Conservation (phyloP, 2,888 invertebrate genomes). For the Halocaridina rubra region DNA sequence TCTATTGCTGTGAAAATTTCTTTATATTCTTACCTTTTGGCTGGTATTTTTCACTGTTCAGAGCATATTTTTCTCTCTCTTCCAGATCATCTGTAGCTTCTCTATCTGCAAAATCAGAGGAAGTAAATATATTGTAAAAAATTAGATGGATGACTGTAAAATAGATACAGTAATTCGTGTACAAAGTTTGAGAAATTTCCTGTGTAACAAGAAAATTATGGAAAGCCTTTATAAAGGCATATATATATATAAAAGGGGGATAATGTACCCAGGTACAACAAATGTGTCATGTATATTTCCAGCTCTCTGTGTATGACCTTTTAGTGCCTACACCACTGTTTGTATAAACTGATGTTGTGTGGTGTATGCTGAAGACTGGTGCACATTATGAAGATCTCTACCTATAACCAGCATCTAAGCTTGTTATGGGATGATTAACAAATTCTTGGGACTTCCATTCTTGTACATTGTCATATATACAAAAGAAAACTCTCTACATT, state of each 20-base stretch:
- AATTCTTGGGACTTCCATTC: slow-evolving; percentile 56
- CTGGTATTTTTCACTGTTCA: too few species aligned
- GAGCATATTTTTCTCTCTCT: too few species aligned
- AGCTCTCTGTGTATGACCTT: not conserved
- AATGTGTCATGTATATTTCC: not conserved
- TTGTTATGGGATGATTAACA: not conserved
- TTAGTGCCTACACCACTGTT: not conserved
- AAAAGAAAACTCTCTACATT: slow-evolving; percentile 1
- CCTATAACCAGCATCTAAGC: not conserved
- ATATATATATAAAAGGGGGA: too few species aligned
- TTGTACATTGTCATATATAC: slow-evolving; percentile 36
- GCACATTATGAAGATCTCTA: not conserved
- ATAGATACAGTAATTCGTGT: too few species aligned
- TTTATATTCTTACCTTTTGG: too few species aligned
- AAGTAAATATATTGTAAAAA: slow-evolving; percentile 54
- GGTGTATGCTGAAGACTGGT: not conserved
- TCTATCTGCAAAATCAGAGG: slow-evolving; percentile 59
- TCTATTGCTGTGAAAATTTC: too few species aligned
- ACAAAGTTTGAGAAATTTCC: too few species aligned
- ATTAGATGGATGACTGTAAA: too few species aligned
- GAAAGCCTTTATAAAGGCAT: too few species aligned
- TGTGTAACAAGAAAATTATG: too few species aligned
- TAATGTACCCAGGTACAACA: not conserved
- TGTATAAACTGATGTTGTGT: not conserved
- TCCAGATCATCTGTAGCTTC: slow-evolving; percentile 63